Conservation (phyloP, 2,113 vertebrate species). For the Dermatemys mawii region DNA sequence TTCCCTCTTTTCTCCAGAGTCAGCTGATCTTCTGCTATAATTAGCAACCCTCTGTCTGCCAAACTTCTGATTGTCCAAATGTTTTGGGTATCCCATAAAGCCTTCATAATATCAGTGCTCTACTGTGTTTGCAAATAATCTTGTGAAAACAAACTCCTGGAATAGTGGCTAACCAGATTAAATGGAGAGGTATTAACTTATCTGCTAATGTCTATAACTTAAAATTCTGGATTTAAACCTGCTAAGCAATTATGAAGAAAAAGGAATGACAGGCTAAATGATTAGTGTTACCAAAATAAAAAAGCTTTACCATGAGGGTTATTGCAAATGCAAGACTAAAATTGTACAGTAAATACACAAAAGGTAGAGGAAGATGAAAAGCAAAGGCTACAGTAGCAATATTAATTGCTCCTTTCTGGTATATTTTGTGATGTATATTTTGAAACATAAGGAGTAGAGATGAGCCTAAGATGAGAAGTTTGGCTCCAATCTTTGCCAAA, state of each 20-base stretch:
- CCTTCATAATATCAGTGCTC: background rate
- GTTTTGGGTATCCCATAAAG: background rate
- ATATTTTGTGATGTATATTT: background rate
- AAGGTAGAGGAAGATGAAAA: background rate
- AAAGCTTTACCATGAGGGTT: background rate
- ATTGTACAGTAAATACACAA: background rate
- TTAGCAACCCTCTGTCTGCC: background rate
- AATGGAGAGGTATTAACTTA: background rate
- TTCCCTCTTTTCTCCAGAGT: background rate
- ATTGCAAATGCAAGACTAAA: background rate
- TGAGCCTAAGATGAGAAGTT: background rate
- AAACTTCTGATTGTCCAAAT: background rate
- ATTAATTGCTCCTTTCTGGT: background rate
- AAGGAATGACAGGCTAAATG: background rate
- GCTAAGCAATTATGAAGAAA: background rate
- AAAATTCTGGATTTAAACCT: background rate
- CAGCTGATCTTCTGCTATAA: background rate
- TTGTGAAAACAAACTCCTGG: background rate
- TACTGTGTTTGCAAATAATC: background rate
- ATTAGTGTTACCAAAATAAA: background rate
- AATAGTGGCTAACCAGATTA: conserved; percentile 4
- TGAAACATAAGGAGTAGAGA: background rate
- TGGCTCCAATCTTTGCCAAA: background rate
- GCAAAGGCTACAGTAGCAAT: background rate
- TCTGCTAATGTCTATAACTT: background rate